phyloP scores from a whole-genome alignment of 2,797 vertebrate species.

The Premnoplex brunnescens region DNA sequence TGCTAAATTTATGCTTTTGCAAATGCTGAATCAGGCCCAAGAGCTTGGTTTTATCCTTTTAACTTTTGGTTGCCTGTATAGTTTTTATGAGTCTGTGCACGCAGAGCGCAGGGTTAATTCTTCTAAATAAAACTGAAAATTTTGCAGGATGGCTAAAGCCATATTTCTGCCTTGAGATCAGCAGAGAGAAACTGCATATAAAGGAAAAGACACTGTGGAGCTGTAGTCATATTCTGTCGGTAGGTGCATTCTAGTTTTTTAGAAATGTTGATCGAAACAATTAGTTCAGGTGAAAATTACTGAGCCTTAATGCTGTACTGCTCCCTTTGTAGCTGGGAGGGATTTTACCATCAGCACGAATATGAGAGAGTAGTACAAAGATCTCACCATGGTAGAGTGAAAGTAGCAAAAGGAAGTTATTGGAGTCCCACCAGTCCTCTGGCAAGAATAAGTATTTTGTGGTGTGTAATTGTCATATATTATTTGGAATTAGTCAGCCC shows the following conservation, averaged over 20 bases:
- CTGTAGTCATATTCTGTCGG: not conserved
- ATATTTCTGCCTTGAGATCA: not conserved
- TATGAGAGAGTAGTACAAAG: not conserved
- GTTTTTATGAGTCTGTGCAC: not conserved
- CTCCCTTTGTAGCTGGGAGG: not conserved
- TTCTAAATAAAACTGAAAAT: not conserved
- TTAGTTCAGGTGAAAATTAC: not conserved
- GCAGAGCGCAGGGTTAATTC: not conserved
- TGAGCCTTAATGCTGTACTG: rapidly evolving
- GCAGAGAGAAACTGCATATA: not conserved
- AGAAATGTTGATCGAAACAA: not conserved
- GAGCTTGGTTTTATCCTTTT: not conserved
- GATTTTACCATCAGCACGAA: not conserved
- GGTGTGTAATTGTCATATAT: not conserved
- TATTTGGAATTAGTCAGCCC: not conserved
- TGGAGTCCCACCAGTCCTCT: not conserved
- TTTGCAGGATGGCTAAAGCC: not conserved
- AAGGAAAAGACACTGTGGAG: not conserved
- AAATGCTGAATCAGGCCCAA: not conserved
- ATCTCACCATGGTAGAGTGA: rapidly evolving
- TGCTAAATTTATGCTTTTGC: not conserved
- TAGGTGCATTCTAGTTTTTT: not conserved
- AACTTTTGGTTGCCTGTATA: not conserved
- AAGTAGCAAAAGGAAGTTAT: not conserved
- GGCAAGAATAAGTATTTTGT: not conserved